These are phyloP conservation scores for Alentia gelatinosa DNA, from an alignment of 2,888 invertebrate genomes.

Conservation along the genomic window DNA sequence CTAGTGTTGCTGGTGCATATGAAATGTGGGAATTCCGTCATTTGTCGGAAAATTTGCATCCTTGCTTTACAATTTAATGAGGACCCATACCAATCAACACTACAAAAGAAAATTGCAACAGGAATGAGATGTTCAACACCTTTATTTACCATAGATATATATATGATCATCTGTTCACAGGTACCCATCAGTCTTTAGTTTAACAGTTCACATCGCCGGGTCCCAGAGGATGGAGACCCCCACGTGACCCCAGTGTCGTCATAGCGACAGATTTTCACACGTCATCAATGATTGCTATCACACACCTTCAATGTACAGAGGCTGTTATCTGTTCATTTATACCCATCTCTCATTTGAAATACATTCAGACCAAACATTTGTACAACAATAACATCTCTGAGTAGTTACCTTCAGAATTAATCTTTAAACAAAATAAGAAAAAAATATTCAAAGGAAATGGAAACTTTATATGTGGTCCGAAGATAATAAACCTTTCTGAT, in stretches of 20 bases:
- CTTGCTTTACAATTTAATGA: too few species aligned
- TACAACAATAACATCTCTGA: neutral
- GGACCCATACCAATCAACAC: too few species aligned
- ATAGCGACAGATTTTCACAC: neutral
- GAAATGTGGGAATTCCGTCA: too few species aligned
- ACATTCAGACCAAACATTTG: neutral
- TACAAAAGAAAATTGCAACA: too few species aligned
- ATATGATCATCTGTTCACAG: neutral
- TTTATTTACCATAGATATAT: slow-evolving; percentile 1
- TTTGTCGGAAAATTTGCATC: too few species aligned
- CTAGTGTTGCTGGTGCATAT: too few species aligned
- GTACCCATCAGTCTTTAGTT: neutral
- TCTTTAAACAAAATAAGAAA: neutral
- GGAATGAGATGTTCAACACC: slow-evolving; percentile 1
- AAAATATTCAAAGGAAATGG: neutral
- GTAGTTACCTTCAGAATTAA: too few species aligned
- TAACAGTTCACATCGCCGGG: neutral
- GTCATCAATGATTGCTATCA: slow-evolving; percentile 1
- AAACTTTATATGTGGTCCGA: neutral
- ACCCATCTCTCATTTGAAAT: neutral
- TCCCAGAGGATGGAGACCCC: neutral
- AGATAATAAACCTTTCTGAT: too few species aligned
- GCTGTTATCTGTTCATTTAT: neutral
- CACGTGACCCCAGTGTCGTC: neutral
- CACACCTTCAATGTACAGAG: neutral